phyloP scores from a whole-genome alignment of 2,113 vertebrate species.

The Neolamprologus longior region DNA sequence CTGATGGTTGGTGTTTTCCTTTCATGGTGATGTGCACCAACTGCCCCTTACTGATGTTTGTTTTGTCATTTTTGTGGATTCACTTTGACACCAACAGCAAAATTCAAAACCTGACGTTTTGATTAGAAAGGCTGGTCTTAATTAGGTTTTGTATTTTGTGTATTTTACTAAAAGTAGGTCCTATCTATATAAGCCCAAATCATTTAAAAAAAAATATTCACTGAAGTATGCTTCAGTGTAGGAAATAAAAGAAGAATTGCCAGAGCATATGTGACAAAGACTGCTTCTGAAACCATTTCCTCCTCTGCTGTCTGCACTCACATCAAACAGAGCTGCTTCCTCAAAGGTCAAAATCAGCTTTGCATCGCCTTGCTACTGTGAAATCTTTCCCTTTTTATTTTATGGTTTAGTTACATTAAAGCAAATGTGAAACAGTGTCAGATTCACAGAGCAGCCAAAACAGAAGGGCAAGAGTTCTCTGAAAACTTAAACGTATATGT shows the following conservation, averaged over 20 bases:
- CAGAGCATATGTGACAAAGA: not conserved
- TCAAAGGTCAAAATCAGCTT: slow-evolving; percentile 22
- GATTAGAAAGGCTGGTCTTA: not conserved
- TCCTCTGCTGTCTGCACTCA: not conserved
- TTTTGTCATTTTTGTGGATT: not conserved
- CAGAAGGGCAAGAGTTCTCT: not conserved
- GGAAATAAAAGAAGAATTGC: not conserved
- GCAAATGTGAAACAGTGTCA: not conserved
- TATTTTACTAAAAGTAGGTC: not conserved
- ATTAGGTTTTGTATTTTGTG: not conserved
- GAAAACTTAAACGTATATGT: not conserved
- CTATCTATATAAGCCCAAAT: not conserved
- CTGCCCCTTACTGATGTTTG: not conserved
- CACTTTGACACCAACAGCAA: not conserved
- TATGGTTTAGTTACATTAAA: not conserved
- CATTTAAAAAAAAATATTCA: not conserved
- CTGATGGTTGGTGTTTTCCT: not conserved
- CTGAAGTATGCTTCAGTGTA: not conserved
- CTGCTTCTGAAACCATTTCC: not conserved
- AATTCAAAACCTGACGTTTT: not conserved
- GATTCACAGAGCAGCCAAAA: not conserved
- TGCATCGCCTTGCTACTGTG: not conserved
- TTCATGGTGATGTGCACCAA: not conserved
- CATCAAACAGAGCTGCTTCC: not conserved
- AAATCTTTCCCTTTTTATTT: slow-evolving; percentile 6